These are phyloP conservation scores for Nasonovia ribisnigri DNA, from an alignment of 2,888 invertebrate genomes.

Conservation along the genomic window DNA sequence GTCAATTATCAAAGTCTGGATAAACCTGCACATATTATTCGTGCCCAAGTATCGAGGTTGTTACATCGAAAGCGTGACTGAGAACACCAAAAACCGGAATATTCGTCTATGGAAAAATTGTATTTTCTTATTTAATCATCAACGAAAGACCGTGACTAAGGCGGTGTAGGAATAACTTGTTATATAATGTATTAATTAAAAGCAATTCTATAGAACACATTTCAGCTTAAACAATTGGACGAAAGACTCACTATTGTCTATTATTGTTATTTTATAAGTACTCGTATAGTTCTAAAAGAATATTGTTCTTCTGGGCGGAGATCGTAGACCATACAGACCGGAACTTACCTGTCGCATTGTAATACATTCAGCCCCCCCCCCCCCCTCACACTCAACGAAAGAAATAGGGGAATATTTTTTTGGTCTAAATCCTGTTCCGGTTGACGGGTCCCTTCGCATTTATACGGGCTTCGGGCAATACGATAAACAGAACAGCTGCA, in stretches of 20 bases:
- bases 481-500: constrained; percentile 63
- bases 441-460: constrained; percentile 49
- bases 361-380: not conserved
- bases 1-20: constrained; percentile 41
- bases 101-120: constrained; percentile 10
- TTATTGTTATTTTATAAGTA: not conserved
- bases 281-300: constrained; percentile 6
- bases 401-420: constrained; percentile 12
- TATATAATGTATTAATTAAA: constrained; percentile 41
- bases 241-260: constrained; percentile 6
- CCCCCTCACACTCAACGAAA: not conserved
- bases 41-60: constrained; percentile 52
- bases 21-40: constrained; percentile 37
- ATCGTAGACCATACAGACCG: constrained; percentile 52
- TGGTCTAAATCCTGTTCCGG: constrained; percentile 61
- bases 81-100: constrained; percentile 60
- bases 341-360: constrained; percentile 59
- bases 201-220: not conserved
- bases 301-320: constrained; percentile 18
- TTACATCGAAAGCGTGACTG: constrained; percentile 59
- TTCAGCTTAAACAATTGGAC: not conserved
- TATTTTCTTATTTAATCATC: constrained; percentile 47
- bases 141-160: constrained; percentile 15
- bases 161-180: not conserved
- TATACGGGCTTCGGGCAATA: constrained; percentile 53